phyloP scores from a whole-genome alignment of 2,797 vertebrate genomes.

The Eidolon dupreanum region DNA sequence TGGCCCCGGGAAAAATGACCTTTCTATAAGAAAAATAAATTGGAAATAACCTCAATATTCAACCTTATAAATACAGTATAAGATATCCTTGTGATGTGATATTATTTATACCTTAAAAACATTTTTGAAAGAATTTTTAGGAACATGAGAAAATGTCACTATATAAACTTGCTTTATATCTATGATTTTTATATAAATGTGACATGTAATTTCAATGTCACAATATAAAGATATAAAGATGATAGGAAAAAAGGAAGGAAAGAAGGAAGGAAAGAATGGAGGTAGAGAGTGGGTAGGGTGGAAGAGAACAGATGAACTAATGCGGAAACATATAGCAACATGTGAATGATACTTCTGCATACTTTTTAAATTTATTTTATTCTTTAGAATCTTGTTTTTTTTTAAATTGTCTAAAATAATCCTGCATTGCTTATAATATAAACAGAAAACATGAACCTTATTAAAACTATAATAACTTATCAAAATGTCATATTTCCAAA shows the following conservation, averaged over 20 bases:
- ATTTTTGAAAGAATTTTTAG: conserved; percentile 48
- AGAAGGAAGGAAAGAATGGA: neutral
- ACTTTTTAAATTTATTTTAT: neutral
- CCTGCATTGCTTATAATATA: neutral
- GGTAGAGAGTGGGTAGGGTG: neutral
- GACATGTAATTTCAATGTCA: neutral
- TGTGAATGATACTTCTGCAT: neutral
- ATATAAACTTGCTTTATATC: conserved; percentile 24
- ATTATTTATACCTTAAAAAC: conserved; percentile 27
- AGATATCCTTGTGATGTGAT: neutral
- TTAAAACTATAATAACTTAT: neutral
- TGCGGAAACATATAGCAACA: neutral
- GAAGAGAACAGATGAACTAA: neutral
- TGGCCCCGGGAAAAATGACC: conserved; percentile 50
- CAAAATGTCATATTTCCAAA: conserved; percentile 27
- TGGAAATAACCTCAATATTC: conserved; percentile 62
- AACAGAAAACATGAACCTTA: neutral
- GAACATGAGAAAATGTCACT: conserved; percentile 1
- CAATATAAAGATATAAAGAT: neutral
- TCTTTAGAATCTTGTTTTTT: neutral
- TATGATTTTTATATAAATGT: neutral
- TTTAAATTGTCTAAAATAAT: conserved; percentile 29
- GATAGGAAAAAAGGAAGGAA: neutral
- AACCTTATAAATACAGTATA: conserved; percentile 59
- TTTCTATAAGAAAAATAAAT: conserved; percentile 68